Evolutionary conservation across 2,113 vertebrate species (phyloP).

Genomic region (Callaeas wilsoni): DNA sequence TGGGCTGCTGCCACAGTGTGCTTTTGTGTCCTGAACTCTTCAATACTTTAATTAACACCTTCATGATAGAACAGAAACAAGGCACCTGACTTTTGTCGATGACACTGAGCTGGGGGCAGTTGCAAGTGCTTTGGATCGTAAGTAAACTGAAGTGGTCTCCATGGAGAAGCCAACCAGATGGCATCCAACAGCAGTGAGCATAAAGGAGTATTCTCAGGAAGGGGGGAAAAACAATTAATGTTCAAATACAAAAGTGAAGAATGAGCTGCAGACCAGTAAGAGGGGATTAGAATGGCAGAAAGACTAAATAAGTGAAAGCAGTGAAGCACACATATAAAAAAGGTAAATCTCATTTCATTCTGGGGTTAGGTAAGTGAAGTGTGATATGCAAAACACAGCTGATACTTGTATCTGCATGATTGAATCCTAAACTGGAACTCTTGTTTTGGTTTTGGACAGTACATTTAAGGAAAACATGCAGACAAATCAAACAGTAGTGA

Average conservation of each 20-base stretch:
- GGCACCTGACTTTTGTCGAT: background rate
- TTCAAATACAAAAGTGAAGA: background rate
- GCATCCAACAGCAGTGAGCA: background rate
- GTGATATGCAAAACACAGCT: background rate
- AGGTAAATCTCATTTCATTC: background rate
- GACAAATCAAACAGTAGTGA: background rate
- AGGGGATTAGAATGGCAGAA: background rate
- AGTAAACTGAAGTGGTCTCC: background rate
- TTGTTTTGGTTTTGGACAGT: background rate
- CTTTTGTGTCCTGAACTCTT: background rate
- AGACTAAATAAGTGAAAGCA: background rate
- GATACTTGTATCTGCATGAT: background rate
- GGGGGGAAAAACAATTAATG: background rate
- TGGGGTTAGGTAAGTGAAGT: background rate
- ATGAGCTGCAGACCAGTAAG: background rate
- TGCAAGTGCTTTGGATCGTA: background rate
- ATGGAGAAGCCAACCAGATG: background rate
- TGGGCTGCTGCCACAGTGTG: background rate
- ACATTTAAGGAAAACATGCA: background rate
- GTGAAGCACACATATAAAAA: background rate
- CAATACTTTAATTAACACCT: slow-evolving; percentile 1
- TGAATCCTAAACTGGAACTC: background rate
- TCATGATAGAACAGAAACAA: background rate
- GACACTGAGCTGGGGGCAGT: background rate
- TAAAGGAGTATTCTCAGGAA: background rate